These are phyloP conservation scores for Osmoderma eremita DNA, from an alignment of 2,888 invertebrate species.

Conservation along the genomic window DNA sequence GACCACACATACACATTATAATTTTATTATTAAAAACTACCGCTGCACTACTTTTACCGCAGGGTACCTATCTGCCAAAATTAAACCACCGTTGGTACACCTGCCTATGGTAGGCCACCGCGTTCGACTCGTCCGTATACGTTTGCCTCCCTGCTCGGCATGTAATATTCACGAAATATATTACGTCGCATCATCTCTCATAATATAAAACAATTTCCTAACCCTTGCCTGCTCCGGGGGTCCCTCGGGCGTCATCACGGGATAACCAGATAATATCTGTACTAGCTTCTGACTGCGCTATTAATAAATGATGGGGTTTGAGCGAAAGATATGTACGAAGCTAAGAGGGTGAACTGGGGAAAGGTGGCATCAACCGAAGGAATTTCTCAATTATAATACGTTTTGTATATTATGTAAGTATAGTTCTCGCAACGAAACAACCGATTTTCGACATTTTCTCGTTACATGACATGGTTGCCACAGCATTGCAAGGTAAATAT, in stretches of 20 bases:
- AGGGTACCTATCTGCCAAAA: too few relatives aligned
- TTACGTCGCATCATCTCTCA: conserved; percentile 41
- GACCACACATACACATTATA: neutral
- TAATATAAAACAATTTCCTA: conserved; percentile 44
- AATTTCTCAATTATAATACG: too few relatives aligned
- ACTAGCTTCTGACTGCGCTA: conserved; percentile 39
- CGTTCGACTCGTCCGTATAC: too few relatives aligned
- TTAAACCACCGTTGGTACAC: neutral
- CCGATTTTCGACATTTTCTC: too few relatives aligned
- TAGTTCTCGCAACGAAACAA: too few relatives aligned
- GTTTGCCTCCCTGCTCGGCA: too few relatives aligned
- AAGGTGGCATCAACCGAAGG: too few relatives aligned
- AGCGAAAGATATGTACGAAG: conserved; percentile 24
- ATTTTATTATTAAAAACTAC: too few relatives aligned
- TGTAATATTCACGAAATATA: conserved; percentile 42
- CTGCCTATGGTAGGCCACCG: neutral
- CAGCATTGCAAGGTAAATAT: too few relatives aligned
- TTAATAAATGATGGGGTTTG: conserved; percentile 41
- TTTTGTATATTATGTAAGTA: too few relatives aligned
- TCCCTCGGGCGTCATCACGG: conserved; percentile 39
- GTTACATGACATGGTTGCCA: too few relatives aligned
- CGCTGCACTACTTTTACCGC: too few relatives aligned
- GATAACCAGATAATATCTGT: conserved; percentile 43
- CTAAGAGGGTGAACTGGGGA: conserved; percentile 51
- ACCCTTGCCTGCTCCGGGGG: conserved; percentile 40